Conservation (phyloP, 2,113 vertebrate species). For the Psilopsiagon aurifrons region DNA sequence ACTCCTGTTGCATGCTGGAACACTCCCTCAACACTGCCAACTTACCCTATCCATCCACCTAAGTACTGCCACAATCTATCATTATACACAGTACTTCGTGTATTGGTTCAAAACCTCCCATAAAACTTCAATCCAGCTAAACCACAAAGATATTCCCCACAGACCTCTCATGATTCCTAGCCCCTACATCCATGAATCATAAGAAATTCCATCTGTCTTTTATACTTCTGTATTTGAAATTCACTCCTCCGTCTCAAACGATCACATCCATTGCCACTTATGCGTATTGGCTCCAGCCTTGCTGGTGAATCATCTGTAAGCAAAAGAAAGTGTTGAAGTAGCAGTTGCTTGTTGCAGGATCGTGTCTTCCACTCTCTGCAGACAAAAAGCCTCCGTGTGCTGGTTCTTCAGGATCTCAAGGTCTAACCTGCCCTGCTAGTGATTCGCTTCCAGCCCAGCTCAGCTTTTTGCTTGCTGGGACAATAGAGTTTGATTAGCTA, state of each 20-base stretch:
- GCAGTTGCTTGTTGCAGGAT: not conserved
- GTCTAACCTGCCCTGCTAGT: not conserved
- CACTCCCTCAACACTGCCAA: not conserved
- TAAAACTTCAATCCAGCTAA: not conserved
- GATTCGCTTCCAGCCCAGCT: not conserved
- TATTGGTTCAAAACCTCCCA: not conserved
- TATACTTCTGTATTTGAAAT: not conserved
- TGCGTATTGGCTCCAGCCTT: not conserved
- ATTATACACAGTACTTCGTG: not conserved
- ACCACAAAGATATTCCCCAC: not conserved
- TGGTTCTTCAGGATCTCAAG: not conserved
- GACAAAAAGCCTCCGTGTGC: not conserved
- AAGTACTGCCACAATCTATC: not conserved
- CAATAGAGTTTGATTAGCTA: conserved; percentile 50
- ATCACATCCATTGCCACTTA: not conserved
- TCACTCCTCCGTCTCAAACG: not conserved
- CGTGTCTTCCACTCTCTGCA: not conserved
- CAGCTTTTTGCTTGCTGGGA: conserved; percentile 15
- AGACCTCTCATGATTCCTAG: not conserved
- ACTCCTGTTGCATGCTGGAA: not conserved
- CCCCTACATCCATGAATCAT: not conserved
- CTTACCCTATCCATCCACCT: not conserved
- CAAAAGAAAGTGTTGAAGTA: conserved; percentile 4
- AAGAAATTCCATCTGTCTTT: not conserved
- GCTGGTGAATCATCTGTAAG: conserved; percentile 15